These are phyloP conservation scores for Triplophysa dalaica DNA, from an alignment of 2,113 vertebrate species.

Conservation along the genomic window DNA sequence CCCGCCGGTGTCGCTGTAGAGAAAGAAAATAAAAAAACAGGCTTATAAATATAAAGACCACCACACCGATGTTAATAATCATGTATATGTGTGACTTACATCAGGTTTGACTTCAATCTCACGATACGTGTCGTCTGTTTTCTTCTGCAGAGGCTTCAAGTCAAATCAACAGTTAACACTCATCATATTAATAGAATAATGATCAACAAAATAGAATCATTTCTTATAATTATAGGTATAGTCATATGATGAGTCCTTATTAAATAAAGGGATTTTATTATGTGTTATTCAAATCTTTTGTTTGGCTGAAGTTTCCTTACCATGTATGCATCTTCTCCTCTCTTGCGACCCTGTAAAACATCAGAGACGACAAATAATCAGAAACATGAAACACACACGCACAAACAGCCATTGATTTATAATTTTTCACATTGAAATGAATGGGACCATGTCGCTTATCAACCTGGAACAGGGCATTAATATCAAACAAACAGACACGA, in stretches of 20 bases:
- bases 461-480: too few species aligned
- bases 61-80: too few species aligned
- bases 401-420: background rate
- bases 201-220: too few species aligned
- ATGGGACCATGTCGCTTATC: too few species aligned
- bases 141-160: constrained; percentile 52
- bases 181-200: too few species aligned
- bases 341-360: constrained; percentile 44
- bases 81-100: constrained; percentile 46
- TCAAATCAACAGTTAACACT: background rate
- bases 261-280: background rate
- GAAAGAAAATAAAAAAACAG: too few species aligned
- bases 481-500: too few species aligned
- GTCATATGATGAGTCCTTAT: too few species aligned
- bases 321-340: constrained; percentile 34
- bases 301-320: constrained; percentile 34
- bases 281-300: background rate
- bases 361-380: background rate
- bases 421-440: background rate
- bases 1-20: constrained; percentile 59
- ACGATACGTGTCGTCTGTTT: constrained; percentile 59
- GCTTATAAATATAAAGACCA: too few species aligned
- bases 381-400: background rate
- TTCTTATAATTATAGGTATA: too few species aligned
- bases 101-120: constrained; percentile 61